Percentiles rank a stretch among this genome's conserved stretches.
Evolutionary conservation across 1,140 invertebrate species (phyloP).

Genomic region (Drosophila setifemur): DNA sequence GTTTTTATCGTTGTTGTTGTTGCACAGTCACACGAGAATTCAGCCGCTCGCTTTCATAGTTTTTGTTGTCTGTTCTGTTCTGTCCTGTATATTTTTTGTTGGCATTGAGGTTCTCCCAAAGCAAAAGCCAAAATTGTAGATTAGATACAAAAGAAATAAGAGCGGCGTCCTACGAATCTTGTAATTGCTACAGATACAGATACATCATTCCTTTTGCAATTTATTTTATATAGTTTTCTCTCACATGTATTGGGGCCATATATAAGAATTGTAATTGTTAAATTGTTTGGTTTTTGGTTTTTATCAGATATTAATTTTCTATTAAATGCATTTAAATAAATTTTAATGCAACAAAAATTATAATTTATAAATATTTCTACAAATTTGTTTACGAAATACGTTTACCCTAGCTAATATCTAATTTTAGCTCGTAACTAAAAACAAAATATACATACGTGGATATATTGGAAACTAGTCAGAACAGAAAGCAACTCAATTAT

Average conservation of each 20-base stretch:
- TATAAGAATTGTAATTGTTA: no score
- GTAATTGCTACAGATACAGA: conserved; percentile 16
- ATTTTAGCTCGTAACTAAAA: no score
- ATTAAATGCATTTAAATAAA: no score
- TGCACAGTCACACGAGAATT: conserved; percentile 14
- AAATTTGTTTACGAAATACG: no score
- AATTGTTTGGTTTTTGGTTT: no score
- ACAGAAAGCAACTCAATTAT: conserved; percentile 10
- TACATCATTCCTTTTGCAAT: background rate
- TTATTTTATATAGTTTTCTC: no score
- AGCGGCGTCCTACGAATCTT: conserved; percentile 3
- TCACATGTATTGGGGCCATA: no score
- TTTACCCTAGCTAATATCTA: no score
- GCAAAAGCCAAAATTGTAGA: conserved; percentile 49
- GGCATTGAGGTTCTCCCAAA: conserved; percentile 46
- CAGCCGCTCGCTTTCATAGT: conserved; percentile 5
- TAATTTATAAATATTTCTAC: no score
- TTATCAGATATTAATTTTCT: no score
- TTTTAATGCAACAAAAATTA: no score
- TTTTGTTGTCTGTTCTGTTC: conserved; percentile 8
- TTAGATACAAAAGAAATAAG: conserved; percentile 58
- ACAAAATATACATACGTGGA: background rate
- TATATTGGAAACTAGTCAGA: background rate
- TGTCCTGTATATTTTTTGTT: conserved; percentile 47
- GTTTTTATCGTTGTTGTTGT: conserved; percentile 17